Conservation (phyloP, 2,797 vertebrate species). For the Eulemur rubriventer region DNA sequence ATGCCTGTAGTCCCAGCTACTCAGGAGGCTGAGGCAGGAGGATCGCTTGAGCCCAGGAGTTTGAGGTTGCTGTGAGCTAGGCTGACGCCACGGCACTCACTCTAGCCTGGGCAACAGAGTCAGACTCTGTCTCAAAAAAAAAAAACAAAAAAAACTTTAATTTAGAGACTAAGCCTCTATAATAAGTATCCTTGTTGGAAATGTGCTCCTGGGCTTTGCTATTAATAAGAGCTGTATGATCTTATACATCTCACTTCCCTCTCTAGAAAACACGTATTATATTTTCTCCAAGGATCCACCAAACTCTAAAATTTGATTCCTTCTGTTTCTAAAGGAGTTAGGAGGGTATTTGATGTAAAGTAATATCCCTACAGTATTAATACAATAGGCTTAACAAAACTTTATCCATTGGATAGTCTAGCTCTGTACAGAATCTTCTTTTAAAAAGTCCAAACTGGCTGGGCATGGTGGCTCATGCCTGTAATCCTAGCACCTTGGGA, state of each 20-base stretch:
- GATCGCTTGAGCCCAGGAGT: no score
- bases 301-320: background rate
- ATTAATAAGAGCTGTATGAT: accelerated
- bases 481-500: no score
- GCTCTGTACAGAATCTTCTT: background rate
- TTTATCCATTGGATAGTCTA: background rate
- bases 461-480: no score
- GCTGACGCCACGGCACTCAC: no score
- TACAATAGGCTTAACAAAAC: background rate
- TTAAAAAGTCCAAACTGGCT: background rate
- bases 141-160: no score
- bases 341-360: background rate
- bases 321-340: background rate
- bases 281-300: background rate
- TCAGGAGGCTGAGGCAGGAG: no score
- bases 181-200: background rate
- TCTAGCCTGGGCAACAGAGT: no score
- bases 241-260: background rate
- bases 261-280: accelerated
- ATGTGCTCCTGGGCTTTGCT: background rate
- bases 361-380: background rate
- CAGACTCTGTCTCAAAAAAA: no score
- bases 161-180: background rate
- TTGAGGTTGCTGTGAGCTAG: no score
- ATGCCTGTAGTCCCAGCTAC: no score